phyloP scores from a whole-genome alignment of 2,888 invertebrate genomes.

The Drosophila anomalata region DNA sequence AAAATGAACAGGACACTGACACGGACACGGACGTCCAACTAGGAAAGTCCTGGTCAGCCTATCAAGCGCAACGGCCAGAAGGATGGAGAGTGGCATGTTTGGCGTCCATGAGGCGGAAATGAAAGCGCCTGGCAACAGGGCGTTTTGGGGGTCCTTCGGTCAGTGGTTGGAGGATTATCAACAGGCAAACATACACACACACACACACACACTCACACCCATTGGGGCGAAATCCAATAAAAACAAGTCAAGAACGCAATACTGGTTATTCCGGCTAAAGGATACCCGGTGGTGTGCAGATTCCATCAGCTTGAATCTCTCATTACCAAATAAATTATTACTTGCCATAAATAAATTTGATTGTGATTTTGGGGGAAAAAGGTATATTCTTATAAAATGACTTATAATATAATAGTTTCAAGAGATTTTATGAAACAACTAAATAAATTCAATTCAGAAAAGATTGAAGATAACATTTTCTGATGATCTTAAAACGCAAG shows the following conservation, averaged over 20 bases:
- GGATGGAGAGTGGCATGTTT: constrained; percentile 67
- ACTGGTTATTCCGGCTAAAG: constrained; percentile 7
- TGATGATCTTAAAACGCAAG: not conserved
- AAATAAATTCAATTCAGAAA: not conserved
- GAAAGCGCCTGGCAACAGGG: constrained; percentile 65
- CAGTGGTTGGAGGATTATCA: constrained; percentile 69
- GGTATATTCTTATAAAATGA: not conserved
- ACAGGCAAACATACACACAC: constrained; percentile 59
- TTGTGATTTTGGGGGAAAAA: not conserved
- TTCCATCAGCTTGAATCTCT: not conserved
- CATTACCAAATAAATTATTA: not conserved
- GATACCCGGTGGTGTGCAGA: constrained; percentile 9
- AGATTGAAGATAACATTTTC: not conserved
- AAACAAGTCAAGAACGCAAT: constrained; percentile 17
- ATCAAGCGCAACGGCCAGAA: constrained; percentile 34
- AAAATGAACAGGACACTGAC: constrained; percentile 43
- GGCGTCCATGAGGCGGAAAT: constrained; percentile 80
- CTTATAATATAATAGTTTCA: not conserved
- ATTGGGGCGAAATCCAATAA: constrained; percentile 15
- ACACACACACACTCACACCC: constrained; percentile 18
- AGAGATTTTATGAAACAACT: not conserved
- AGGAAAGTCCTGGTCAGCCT: constrained; percentile 44
- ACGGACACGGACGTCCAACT: constrained; percentile 36
- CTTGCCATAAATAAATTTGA: not conserved
- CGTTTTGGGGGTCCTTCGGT: constrained; percentile 22